These are phyloP conservation scores for Leguminivora glycinivorella DNA, from an alignment of 1,140 invertebrate species.

Conservation along the genomic window DNA sequence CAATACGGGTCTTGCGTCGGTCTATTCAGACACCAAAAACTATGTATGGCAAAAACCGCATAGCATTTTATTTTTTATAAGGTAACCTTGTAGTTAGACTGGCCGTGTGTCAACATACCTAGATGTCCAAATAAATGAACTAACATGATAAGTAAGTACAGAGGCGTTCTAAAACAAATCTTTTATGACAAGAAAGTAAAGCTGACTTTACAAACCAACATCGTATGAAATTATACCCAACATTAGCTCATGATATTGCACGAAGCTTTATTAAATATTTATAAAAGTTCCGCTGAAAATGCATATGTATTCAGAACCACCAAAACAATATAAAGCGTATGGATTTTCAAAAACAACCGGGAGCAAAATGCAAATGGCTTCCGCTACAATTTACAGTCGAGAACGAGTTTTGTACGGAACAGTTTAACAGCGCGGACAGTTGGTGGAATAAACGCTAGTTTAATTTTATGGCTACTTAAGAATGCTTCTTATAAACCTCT, in stretches of 20 bases:
- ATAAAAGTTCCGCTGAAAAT: not conserved
- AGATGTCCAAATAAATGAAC: not conserved
- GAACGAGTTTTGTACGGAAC: not conserved
- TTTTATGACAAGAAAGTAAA: not conserved
- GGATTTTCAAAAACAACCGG: conserved; percentile 64
- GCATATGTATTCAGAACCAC: conserved; percentile 11
- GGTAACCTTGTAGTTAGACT: no score
- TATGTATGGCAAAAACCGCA: no score
- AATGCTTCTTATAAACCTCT: not conserved
- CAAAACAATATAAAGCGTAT: conserved; percentile 40
- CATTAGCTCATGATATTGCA: not conserved
- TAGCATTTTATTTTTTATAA: no score
- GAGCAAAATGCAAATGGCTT: conserved; percentile 63
- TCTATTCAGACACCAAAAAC: no score
- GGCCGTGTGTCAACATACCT: no score
- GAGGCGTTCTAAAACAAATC: not conserved
- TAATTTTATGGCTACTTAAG: not conserved
- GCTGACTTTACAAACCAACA: not conserved
- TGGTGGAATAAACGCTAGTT: not conserved
- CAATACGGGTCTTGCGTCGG: no score
- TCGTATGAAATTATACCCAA: not conserved
- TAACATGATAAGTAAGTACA: not conserved
- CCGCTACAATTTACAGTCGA: conserved; percentile 24
- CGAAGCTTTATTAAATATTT: conserved; percentile 6
- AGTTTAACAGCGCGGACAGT: not conserved